These are phyloP conservation scores for Myiotriccus ornatus DNA, from an alignment of 2,797 vertebrate genomes.

Conservation along the genomic window DNA sequence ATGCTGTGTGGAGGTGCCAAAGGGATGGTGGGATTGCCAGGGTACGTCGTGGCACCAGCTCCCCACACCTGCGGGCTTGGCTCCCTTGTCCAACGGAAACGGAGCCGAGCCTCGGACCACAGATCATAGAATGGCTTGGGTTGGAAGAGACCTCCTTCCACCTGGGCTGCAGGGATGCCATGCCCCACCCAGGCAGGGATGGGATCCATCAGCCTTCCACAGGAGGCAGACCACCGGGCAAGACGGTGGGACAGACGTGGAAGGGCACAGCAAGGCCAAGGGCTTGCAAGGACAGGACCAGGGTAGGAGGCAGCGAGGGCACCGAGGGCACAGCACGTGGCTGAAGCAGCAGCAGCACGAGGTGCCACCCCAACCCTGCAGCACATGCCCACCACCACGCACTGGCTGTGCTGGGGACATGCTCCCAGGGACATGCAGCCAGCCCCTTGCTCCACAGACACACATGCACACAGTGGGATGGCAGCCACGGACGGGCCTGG, in stretches of 20 bases:
- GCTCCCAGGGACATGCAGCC: not conserved
- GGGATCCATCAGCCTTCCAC: not conserved
- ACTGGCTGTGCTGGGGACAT: fast-evolving
- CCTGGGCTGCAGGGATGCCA: not conserved
- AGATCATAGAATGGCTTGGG: not conserved
- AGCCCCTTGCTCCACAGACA: fast-evolving
- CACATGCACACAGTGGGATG: not conserved
- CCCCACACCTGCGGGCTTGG: not conserved
- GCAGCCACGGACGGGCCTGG: not conserved
- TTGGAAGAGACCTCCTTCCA: not conserved
- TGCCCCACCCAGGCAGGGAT: fast-evolving
- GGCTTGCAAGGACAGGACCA: not conserved
- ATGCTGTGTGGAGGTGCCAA: fast-evolving
- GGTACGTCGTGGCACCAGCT: fast-evolving
- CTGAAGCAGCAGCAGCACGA: not conserved
- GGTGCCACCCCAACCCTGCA: fast-evolving
- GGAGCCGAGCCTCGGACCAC: fast-evolving
- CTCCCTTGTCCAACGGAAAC: fast-evolving
- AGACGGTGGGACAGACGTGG: fast-evolving
- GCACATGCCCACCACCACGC: fast-evolving
- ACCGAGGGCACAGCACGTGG: fast-evolving
- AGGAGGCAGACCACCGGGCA: fast-evolving
- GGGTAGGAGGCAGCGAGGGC: fast-evolving
- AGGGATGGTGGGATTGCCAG: not conserved
- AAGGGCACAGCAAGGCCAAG: not conserved